These are phyloP conservation scores for Stomatorhinus walkeri DNA, from an alignment of 2,797 vertebrate species.

Conservation along the genomic window DNA sequence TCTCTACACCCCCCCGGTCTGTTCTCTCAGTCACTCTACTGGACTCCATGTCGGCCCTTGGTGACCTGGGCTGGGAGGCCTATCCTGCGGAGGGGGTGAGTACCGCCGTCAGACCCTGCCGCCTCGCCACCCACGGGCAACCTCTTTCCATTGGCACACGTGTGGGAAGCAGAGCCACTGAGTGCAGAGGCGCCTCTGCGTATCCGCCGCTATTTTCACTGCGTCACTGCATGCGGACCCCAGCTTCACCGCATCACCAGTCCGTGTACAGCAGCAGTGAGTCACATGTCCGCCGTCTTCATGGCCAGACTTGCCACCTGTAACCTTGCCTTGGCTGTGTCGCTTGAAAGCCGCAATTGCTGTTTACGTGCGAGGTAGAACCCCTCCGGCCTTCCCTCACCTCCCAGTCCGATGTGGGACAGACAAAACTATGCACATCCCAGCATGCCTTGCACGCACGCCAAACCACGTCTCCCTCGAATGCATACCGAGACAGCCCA, in stretches of 20 bases:
- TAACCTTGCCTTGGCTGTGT: background rate
- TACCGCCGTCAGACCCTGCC: slow-evolving; percentile 29
- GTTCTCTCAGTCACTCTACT: slow-evolving; percentile 45
- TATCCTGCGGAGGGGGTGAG: slow-evolving; percentile 45
- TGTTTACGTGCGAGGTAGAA: background rate
- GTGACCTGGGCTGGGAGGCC: slow-evolving; percentile 44
- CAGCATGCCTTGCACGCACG: background rate
- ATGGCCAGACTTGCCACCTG: background rate
- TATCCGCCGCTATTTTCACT: background rate
- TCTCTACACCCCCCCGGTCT: background rate
- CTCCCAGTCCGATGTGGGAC: background rate
- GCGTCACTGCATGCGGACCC: background rate
- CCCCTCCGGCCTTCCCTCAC: background rate
- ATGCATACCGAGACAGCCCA: background rate
- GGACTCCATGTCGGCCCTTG: slow-evolving; percentile 50
- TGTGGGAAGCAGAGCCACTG: background rate
- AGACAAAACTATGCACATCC: background rate
- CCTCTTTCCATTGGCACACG: slow-evolving; percentile 14
- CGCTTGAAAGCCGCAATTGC: background rate
- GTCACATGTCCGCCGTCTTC: background rate
- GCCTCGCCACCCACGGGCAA: slow-evolving; percentile 8
- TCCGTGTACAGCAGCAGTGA: background rate
- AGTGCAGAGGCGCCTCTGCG: background rate
- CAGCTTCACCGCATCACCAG: background rate
- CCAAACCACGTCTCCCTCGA: background rate